Conservation (phyloP, 1,140 invertebrate genomes). For the Diorhabda carinulata region DNA sequence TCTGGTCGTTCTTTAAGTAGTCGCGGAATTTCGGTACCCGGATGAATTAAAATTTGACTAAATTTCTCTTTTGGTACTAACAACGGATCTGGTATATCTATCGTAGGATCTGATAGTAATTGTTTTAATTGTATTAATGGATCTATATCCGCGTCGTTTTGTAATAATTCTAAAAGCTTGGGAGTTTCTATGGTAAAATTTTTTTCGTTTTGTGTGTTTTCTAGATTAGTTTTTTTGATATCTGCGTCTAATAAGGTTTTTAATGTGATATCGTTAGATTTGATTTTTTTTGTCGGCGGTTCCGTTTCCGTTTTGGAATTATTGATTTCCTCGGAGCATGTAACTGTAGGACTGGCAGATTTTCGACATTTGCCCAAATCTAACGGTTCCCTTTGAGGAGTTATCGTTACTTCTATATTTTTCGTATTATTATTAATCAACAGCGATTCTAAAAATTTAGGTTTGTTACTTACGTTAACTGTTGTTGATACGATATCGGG, state of each 20-base stretch:
- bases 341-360: slow-evolving; percentile 58
- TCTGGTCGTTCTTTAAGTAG: slow-evolving; percentile 66
- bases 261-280: slow-evolving; percentile 51
- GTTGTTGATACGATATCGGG: slow-evolving; percentile 53
- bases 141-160: slow-evolving; percentile 54
- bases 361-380: slow-evolving; percentile 62
- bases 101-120: slow-evolving; percentile 63
- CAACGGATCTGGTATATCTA: slow-evolving; percentile 74
- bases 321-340: slow-evolving; percentile 56
- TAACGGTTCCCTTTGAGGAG: slow-evolving; percentile 61
- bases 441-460: slow-evolving; percentile 55
- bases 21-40: slow-evolving; percentile 70
- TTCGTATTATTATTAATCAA: slow-evolving; percentile 54
- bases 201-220: slow-evolving; percentile 34
- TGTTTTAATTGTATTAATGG: slow-evolving; percentile 69
- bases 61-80: slow-evolving; percentile 72
- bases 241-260: slow-evolving; percentile 46
- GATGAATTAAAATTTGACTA: slow-evolving; percentile 64
- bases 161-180: slow-evolving; percentile 46
- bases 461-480: slow-evolving; percentile 48
- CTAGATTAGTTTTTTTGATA: slow-evolving; percentile 43
- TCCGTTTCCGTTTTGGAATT: slow-evolving; percentile 45
- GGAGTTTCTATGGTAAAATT: slow-evolving; percentile 38
- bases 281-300: slow-evolving; percentile 56
- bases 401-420: slow-evolving; percentile 54